These are phyloP conservation scores for Lophochroa leadbeateri DNA, from an alignment of 2,113 vertebrate genomes.

Conservation along the genomic window DNA sequence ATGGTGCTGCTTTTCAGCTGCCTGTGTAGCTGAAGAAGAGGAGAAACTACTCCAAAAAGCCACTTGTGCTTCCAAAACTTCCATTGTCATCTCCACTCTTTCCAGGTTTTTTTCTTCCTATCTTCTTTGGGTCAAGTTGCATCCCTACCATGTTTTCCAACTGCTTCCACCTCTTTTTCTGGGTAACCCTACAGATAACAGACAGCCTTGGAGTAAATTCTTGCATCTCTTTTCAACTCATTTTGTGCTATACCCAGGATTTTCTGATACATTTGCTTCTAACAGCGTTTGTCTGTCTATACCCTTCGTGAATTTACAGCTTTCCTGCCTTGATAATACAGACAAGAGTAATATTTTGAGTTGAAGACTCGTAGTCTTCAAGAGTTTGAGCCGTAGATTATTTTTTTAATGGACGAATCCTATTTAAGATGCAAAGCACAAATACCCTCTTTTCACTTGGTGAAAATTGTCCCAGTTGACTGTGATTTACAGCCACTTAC, in stretches of 20 bases:
- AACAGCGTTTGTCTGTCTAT: neutral
- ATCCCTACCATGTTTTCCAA: neutral
- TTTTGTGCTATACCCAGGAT: neutral
- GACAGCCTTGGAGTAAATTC: neutral
- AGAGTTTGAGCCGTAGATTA: neutral
- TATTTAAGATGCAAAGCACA: neutral
- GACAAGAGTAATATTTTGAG: neutral
- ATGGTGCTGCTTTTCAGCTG: neutral
- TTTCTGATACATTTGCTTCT: neutral
- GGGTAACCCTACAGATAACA: neutral
- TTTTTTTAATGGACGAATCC: neutral
- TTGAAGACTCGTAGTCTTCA: neutral
- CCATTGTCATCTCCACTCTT: neutral
- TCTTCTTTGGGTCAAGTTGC: neutral
- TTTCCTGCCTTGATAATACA: neutral
- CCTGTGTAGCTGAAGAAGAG: neutral
- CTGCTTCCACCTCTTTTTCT: neutral
- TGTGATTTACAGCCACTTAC: neutral
- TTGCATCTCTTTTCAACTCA: neutral
- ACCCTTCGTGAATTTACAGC: neutral
- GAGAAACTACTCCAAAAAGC: neutral
- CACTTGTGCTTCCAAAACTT: neutral
- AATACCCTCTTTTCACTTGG: neutral
- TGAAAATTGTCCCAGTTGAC: neutral
- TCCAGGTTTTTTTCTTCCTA: fast-evolving